Base-by-base conservation (phyloP, 2,113 vertebrate genomes). In the Pampusana beccarii region DNA sequence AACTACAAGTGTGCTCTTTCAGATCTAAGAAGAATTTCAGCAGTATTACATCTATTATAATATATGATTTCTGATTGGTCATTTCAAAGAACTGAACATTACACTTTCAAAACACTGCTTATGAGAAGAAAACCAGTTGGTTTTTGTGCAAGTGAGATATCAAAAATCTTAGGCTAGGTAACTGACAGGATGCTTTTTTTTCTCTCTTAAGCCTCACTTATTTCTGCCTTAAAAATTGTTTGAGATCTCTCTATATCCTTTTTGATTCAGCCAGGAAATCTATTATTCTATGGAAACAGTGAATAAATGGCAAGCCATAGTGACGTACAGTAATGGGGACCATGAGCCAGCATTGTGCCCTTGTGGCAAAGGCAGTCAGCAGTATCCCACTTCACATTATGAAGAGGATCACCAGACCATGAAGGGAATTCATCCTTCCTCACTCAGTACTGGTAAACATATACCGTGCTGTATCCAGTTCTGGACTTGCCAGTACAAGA, bases 331-430 rank as follows among this genome's bases (percentile, higher is more conserved):
- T 34, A 81, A 72, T 42, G 9, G 16, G 17, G 15, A 72, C 50
- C 13, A 2, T 7, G 13, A 86, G 9, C 4, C 11, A 51, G 44
- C 8, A 57, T 4, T 16, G 7, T 57, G 3, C 4, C 31, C 69
- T 62, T 3, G 3, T 54, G 36, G 18, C 24, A 89, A 58, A 84
- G 73, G 16, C 67, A 74, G 40, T 6, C 36, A 70, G 19, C 1
- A 5, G 17, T 23, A 62, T 13, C 21, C 24, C 11, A 11, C 0
- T 0, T 12, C 28, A 31, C 33, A 10, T 29, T 29, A 66, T 42
- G 46, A 86, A 70, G 36, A 91, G 8, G 3, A 5, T 58, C 28
- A 44, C 24, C 80, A 93, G 28, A 36, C 9, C 34, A 24, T 5
- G 3, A 4, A 61, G 13, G 8, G 6, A 51, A 15, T 31, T 54